These are phyloP conservation scores for Lordiphosa clarofinis DNA, from an alignment of 1,140 invertebrate species.

Conservation along the genomic window DNA sequence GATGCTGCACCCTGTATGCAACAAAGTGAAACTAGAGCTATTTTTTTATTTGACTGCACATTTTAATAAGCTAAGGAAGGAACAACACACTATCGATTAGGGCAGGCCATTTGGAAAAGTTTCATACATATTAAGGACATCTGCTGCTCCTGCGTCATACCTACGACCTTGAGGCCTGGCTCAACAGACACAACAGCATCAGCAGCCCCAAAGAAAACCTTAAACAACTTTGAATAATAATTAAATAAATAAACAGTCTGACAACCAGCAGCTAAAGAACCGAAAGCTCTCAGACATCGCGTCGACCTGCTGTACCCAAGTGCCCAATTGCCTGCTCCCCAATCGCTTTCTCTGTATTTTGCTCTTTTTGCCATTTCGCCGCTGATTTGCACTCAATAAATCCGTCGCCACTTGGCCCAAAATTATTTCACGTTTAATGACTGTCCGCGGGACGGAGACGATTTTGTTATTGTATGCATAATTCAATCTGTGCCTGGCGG, in stretches of 20 bases:
- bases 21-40: slow-evolving; percentile 12
- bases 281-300: slow-evolving; percentile 20
- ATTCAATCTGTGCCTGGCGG: slow-evolving; percentile 9
- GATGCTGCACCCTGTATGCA: slow-evolving; percentile 23
- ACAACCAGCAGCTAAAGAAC: slow-evolving; percentile 13
- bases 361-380: slow-evolving; percentile 15
- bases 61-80: slow-evolving; percentile 29
- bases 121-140: slow-evolving; percentile 32
- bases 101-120: slow-evolving; percentile 26
- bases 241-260: slow-evolving; percentile 67
- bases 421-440: slow-evolving; percentile 43
- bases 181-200: too few species aligned
- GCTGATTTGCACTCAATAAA: slow-evolving; percentile 72
- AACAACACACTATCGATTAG: slow-evolving; percentile 8
- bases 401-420: slow-evolving; percentile 52
- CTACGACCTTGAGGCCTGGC: slow-evolving; percentile 47
- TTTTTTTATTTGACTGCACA: slow-evolving; percentile 33
- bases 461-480: slow-evolving; percentile 51
- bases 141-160: slow-evolving; percentile 29
- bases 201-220: slow-evolving; percentile 7
- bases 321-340: neutral
- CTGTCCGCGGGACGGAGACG: slow-evolving; percentile 1
- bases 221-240: slow-evolving; percentile 61
- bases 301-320: slow-evolving; percentile 11
- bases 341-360: slow-evolving; percentile 20